Conservation (phyloP, 2,113 vertebrate genomes). For the Tinamus guttatus region DNA sequence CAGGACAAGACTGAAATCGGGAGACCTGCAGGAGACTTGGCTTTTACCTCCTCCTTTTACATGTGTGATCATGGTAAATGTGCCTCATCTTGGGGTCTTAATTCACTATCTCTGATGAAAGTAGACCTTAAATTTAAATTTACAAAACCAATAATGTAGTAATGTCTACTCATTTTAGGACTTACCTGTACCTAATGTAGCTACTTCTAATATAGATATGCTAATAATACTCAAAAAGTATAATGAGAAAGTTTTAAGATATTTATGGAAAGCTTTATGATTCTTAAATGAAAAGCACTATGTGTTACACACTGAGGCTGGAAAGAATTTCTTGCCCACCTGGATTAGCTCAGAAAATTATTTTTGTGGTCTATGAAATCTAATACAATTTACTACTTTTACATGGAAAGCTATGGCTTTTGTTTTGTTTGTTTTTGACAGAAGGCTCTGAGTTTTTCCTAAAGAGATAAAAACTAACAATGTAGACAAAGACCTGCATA, state of each 20-base stretch:
- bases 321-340: neutral
- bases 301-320: neutral
- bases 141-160: neutral
- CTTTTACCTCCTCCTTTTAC: neutral
- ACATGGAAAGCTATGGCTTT: neutral
- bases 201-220: neutral
- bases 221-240: neutral
- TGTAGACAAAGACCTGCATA: neutral
- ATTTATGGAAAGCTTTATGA: neutral
- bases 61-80: neutral
- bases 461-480: conserved; percentile 17
- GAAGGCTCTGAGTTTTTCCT: conserved; percentile 1
- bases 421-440: conserved; percentile 20
- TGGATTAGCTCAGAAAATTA: neutral
- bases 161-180: neutral
- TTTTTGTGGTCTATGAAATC: conserved; percentile 26
- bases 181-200: neutral
- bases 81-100: neutral
- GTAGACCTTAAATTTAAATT: neutral
- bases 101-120: neutral
- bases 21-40: neutral
- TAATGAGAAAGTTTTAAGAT: neutral
- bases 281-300: neutral
- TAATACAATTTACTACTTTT: conserved; percentile 9
- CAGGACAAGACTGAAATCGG: neutral